Evolutionary conservation across 1,140 invertebrate genomes (phyloP).

Genomic region (Lordiphosa clarofinis): DNA sequence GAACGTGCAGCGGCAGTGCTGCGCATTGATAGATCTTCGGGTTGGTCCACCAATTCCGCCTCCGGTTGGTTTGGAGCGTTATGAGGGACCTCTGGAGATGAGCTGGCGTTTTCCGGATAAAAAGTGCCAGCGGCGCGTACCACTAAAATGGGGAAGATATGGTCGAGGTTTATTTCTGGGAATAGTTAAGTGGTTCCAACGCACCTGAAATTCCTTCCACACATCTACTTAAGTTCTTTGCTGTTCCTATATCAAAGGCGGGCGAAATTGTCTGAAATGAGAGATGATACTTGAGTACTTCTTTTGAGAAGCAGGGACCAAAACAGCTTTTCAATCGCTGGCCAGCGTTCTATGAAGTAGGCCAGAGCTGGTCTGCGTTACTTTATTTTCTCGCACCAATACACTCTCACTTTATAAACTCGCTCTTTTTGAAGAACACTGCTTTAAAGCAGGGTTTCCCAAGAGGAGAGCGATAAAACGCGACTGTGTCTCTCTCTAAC

Average conservation of each 20-base stretch:
- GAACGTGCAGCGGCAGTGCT: not conserved
- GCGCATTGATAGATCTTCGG: slow-evolving; percentile 64
- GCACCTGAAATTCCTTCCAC: slow-evolving; percentile 45
- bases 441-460: too few relatives aligned
- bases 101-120: slow-evolving; percentile 70
- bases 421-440: too few relatives aligned
- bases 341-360: too few relatives aligned
- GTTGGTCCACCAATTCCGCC: slow-evolving; percentile 30
- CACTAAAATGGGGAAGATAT: slow-evolving; percentile 45
- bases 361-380: too few relatives aligned
- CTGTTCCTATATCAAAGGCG: not conserved
- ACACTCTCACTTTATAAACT: too few relatives aligned
- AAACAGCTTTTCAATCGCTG: too few relatives aligned
- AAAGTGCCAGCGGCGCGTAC: slow-evolving; percentile 78
- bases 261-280: slow-evolving; percentile 15
- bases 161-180: not conserved
- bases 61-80: not conserved
- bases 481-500: too few relatives aligned
- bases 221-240: slow-evolving; percentile 9
- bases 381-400: too few relatives aligned
- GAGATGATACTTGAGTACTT: not conserved
- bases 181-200: not conserved
- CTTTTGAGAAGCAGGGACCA: too few relatives aligned
- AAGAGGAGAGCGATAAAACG: too few relatives aligned
- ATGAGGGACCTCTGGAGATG: not conserved